Evolutionary conservation across 53 echinoderm and acorn worm species (phyloP), one percentile per base, ranked within the genome.

Genomic region (Echinarachnius parma): DNA sequence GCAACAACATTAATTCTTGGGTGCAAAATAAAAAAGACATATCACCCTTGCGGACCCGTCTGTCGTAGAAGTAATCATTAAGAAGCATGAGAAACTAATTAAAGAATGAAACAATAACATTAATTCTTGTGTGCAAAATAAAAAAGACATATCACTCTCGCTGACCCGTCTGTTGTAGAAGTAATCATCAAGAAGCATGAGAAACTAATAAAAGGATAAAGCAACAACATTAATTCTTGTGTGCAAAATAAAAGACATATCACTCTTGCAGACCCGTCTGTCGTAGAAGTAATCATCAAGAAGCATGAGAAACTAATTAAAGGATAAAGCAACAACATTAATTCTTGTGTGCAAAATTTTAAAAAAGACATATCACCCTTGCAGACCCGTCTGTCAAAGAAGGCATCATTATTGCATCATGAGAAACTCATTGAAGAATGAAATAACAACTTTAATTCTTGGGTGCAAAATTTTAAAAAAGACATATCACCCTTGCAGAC

Each of bases 1-100:
- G n/a, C n/a, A n/a, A n/a, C n/a, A n/a, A n/a, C n/a, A n/a, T n/a
- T n/a, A n/a, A n/a, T n/a, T n/a, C n/a, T n/a, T n/a, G n/a, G n/a
- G n/a, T n/a, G n/a, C n/a, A n/a, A n/a, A n/a, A n/a, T n/a, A n/a
- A n/a, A n/a, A n/a, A n/a, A n/a, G 98, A 98, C 39, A 82, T 91
- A 15, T 71, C 88, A 91, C 98, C 21, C 32, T 98, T n/a, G 98
- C 98, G 10, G 98, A 98, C 28, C 98, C 98, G 5, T 92, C 98
- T 1, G 62, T 98, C 2, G 98, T 98, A 4, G 86, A 91, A 30
- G 65, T 70, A 45, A 84, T 98, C 28, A 57, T 98, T 7, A 64
- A 86, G 31, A 91, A 92, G 57, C 98, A 96, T 72, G 84, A 91
- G 19, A 62, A 61, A 49, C 48, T 93, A 42, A 80, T 42, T 9